A percentile compares a stretch with the other conserved stretches of the same genome.
These are phyloP conservation scores for Pangasianodon gigas DNA, from an alignment of 2,113 vertebrate species.

Conservation along the genomic window DNA sequence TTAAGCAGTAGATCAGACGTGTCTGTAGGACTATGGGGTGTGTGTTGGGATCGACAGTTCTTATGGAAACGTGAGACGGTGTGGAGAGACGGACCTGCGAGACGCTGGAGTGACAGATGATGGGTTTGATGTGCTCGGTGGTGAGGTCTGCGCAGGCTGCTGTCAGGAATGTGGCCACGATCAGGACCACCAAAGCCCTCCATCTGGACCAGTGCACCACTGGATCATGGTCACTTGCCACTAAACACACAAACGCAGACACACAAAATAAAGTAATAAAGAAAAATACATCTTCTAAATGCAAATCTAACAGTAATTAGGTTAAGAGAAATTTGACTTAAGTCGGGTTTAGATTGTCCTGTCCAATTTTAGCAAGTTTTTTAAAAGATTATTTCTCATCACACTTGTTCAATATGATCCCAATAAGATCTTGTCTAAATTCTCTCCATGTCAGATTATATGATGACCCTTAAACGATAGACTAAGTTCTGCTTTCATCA, in stretches of 20 bases:
- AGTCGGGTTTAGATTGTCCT: background rate
- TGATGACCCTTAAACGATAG: background rate
- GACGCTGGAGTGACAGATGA: slow-evolving; percentile 76
- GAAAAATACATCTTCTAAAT: background rate
- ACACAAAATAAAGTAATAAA: background rate
- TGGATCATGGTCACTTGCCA: slow-evolving; percentile 62
- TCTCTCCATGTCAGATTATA: background rate
- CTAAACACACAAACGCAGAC: background rate
- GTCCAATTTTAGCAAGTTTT: background rate
- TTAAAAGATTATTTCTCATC: background rate
- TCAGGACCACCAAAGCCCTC: slow-evolving; percentile 78
- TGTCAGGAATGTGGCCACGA: slow-evolving; percentile 82
- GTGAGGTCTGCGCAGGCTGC: slow-evolving; percentile 86
- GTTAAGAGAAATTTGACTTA: background rate
- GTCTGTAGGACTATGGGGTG: too few species aligned
- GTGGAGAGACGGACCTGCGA: slow-evolving; percentile 75
- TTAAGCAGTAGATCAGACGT: background rate
- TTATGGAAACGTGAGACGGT: too few species aligned
- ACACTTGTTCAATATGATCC: background rate
- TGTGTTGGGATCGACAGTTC: background rate
- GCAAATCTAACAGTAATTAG: background rate
- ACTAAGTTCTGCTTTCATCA: background rate
- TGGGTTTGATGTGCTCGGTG: slow-evolving; percentile 83
- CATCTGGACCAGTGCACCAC: slow-evolving; percentile 82
- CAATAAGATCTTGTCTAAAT: background rate